phyloP scores from a whole-genome alignment of 2,797 vertebrate species.

The Synaphobranchus kaupii region DNA sequence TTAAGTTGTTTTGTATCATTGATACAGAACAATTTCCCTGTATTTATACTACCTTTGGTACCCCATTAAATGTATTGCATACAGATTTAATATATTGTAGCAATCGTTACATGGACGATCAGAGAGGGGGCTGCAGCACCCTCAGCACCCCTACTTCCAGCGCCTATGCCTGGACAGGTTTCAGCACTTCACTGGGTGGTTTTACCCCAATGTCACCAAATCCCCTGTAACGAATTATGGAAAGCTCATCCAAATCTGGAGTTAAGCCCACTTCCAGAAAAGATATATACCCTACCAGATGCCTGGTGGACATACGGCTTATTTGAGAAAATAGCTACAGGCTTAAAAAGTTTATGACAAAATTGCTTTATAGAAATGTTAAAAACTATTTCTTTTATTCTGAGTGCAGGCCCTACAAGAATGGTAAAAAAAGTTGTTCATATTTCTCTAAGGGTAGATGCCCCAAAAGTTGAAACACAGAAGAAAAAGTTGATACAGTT shows the following conservation, averaged over 20 bases:
- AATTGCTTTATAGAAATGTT: neutral
- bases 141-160: no score
- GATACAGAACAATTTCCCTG: no score
- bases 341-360: neutral
- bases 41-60: no score
- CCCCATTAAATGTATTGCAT: no score
- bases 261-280: neutral
- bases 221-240: constrained; percentile 1
- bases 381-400: neutral
- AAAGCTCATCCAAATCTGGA: constrained; percentile 16
- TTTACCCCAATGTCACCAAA: constrained; percentile 3
- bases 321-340: neutral
- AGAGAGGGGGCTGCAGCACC: no score
- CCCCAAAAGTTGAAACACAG: neutral
- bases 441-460: neutral
- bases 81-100: no score
- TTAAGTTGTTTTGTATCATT: no score
- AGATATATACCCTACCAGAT: neutral
- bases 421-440: neutral
- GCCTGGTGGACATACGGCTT: neutral
- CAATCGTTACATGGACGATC: no score
- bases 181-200: neutral
- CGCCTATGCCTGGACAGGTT: neutral
- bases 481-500: neutral
- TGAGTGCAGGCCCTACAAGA: neutral